Evolutionary conservation across 2,113 vertebrate genomes (phyloP).

Genomic region (Colinus virginianus): DNA sequence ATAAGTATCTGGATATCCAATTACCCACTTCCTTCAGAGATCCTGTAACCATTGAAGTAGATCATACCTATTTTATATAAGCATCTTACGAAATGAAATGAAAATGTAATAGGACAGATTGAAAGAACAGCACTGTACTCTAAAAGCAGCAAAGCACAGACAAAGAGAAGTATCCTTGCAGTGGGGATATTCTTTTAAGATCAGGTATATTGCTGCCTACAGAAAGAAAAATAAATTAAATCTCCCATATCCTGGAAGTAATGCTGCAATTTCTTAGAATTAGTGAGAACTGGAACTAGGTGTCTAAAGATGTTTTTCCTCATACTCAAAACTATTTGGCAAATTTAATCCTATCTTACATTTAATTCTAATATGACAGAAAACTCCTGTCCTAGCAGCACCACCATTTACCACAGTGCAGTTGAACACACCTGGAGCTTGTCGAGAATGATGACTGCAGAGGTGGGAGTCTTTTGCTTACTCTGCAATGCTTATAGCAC

Average conservation of each 20-base stretch:
- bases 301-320: not conserved
- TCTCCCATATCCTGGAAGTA: not conserved
- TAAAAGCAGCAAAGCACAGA: not conserved
- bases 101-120: not conserved
- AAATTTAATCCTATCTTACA: not conserved
- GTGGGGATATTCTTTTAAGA: not conserved
- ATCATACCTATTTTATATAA: not conserved
- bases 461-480: not conserved
- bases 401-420: not conserved
- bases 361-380: not conserved
- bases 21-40: not conserved
- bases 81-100: not conserved
- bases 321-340: not conserved
- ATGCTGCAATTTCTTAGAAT: not conserved
- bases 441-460: not conserved
- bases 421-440: not conserved
- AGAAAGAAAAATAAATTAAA: not conserved
- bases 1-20: not conserved
- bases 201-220: not conserved
- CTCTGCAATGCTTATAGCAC: not conserved
- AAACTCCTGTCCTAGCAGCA: not conserved
- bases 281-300: not conserved
- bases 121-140: not conserved
- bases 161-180: not conserved
- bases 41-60: not conserved